Conservation (phyloP, 2,888 invertebrate genomes). For the Tolmerus cingulatus region DNA sequence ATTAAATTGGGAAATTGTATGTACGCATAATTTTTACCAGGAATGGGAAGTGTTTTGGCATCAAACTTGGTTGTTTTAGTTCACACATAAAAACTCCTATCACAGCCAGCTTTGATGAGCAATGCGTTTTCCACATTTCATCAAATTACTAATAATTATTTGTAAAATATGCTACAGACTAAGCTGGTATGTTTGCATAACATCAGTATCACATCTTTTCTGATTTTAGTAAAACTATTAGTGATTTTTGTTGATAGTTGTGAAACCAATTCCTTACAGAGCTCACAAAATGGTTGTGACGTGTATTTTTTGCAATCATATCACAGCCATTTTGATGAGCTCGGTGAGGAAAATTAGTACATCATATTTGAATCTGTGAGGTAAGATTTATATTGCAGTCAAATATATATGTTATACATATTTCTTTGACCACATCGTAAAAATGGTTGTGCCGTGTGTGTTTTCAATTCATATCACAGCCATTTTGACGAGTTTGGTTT, state of each 20-base stretch:
- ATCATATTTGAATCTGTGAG: not conserved
- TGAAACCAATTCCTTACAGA: constrained; percentile 6
- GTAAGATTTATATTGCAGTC: not conserved
- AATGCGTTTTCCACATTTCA: constrained; percentile 54
- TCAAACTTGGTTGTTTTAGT: constrained; percentile 63
- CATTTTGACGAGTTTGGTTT: constrained; percentile 64
- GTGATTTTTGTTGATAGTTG: not conserved
- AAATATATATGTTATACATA: not conserved
- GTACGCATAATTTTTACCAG: not conserved
- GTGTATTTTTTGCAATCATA: constrained; percentile 43
- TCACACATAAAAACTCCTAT: constrained; percentile 58
- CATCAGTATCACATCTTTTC: no score
- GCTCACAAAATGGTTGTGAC: constrained; percentile 50
- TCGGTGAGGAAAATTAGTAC: constrained; percentile 22
- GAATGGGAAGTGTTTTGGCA: constrained; percentile 54
- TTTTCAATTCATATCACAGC: constrained; percentile 62
- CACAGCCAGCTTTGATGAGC: constrained; percentile 65
- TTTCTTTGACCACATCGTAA: constrained; percentile 47
- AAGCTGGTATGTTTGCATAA: not conserved
- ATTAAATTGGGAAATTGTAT: not conserved
- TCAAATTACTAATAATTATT: not conserved
- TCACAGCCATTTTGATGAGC: constrained; percentile 49
- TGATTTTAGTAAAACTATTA: not conserved
- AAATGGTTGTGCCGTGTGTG: constrained; percentile 63
- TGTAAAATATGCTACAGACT: not conserved